Conservation (phyloP, 2,113 vertebrate species). For the Eurypyga helias region DNA sequence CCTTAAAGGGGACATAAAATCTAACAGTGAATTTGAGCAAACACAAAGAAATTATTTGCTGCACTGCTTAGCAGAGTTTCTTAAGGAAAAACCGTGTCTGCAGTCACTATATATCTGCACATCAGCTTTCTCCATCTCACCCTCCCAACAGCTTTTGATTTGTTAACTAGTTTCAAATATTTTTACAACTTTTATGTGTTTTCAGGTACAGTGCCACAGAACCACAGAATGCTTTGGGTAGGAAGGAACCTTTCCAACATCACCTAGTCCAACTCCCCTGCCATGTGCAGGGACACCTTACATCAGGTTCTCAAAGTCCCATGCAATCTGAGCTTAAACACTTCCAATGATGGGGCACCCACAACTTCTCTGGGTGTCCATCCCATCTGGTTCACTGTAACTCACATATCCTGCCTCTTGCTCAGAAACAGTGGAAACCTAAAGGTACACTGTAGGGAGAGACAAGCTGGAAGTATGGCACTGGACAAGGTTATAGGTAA, state of each 20-base stretch:
- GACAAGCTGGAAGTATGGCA: neutral
- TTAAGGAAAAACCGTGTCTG: neutral
- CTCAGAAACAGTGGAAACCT: neutral
- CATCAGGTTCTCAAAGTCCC: neutral
- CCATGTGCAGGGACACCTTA: accelerated
- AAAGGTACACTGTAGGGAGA: neutral
- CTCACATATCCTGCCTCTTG: neutral
- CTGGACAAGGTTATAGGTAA: neutral
- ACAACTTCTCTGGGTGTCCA: neutral
- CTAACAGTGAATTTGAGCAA: neutral
- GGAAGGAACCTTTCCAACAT: neutral
- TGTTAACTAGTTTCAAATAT: neutral
- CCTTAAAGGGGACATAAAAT: neutral
- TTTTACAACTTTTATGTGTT: neutral
- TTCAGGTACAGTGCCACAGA: neutral
- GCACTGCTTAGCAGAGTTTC: neutral
- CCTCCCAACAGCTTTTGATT: neutral
- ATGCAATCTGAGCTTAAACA: neutral
- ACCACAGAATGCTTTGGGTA: neutral
- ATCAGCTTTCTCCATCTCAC: neutral
- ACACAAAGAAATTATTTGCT: neutral
- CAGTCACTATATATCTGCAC: neutral
- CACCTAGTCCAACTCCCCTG: neutral
- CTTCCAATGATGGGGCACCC: neutral
- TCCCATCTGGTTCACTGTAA: neutral